Conservation (phyloP, 2,113 vertebrate genomes). For the Brachypteracias leptosomus region DNA sequence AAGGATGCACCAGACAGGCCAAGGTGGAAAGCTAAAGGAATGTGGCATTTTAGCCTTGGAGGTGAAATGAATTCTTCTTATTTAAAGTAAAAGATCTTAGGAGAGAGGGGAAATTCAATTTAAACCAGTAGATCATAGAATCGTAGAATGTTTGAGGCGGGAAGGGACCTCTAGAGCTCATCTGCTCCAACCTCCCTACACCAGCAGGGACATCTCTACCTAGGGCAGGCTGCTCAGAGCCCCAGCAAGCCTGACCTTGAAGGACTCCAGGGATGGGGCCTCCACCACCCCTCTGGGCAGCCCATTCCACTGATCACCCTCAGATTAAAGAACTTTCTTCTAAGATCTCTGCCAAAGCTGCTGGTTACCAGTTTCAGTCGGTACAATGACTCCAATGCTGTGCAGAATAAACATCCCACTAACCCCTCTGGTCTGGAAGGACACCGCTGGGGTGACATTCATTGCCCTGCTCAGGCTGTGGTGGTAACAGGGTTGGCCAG, state of each 20-base stretch:
- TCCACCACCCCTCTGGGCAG: no score
- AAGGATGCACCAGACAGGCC: neutral
- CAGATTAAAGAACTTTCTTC: no score
- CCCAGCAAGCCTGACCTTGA: no score
- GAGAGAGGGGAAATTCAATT: neutral
- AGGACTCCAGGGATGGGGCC: no score
- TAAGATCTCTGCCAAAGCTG: neutral
- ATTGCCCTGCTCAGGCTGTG: neutral
- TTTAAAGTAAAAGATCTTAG: neutral
- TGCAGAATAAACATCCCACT: neutral
- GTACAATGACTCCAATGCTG: neutral
- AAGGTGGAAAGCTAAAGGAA: neutral
- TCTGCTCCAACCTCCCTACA: no score
- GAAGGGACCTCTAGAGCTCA: no score
- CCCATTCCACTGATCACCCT: no score
- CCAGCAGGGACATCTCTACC: no score
- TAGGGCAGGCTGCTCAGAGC: no score
- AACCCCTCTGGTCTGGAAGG: neutral
- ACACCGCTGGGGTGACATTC: fast-evolving
- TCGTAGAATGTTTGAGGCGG: no score
- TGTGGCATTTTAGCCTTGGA: neutral
- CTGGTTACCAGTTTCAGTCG: neutral
- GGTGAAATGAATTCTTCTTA: neutral
- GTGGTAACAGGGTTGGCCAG: neutral
- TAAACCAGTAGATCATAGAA: neutral